Conservation (phyloP, 2,888 invertebrate species). For the Atethmia centrago region DNA sequence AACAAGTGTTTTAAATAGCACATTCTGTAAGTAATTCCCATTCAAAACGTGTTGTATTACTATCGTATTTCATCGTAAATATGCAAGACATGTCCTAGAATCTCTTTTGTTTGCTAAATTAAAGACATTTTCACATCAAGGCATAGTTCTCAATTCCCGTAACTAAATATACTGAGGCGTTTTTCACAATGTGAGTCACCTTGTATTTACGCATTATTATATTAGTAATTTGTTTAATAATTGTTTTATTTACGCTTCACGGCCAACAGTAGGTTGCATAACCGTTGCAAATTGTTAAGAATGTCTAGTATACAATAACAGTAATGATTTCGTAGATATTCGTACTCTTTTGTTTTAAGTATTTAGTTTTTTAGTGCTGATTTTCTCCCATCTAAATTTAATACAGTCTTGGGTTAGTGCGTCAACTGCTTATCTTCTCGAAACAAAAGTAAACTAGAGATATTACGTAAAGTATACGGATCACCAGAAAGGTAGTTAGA, state of each 20-base stretch:
- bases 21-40: conserved; percentile 15
- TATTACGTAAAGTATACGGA: not conserved
- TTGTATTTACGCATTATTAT: conserved; percentile 48
- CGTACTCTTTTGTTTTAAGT: conserved; percentile 23
- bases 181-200: conserved; percentile 39
- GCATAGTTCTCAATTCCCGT: conserved; percentile 30
- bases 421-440: not conserved
- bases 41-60: not conserved
- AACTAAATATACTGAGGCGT: conserved; percentile 26
- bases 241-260: conserved; percentile 59
- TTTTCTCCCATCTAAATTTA: not conserved
- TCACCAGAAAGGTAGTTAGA: not conserved
- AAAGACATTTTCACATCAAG: not conserved
- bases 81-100: conserved; percentile 23
- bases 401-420: not conserved
- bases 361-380: conserved; percentile 13
- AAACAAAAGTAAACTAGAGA: not conserved
- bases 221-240: conserved; percentile 52
- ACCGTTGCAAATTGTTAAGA: conserved; percentile 48
- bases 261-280: conserved; percentile 38
- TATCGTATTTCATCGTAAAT: conserved; percentile 4
- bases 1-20: too few species aligned
- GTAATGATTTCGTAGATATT: conserved; percentile 7
- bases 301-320: conserved; percentile 26
- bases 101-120: conserved; percentile 7